Conservation (phyloP, 2,888 invertebrate species). For the Noctua pronuba region DNA sequence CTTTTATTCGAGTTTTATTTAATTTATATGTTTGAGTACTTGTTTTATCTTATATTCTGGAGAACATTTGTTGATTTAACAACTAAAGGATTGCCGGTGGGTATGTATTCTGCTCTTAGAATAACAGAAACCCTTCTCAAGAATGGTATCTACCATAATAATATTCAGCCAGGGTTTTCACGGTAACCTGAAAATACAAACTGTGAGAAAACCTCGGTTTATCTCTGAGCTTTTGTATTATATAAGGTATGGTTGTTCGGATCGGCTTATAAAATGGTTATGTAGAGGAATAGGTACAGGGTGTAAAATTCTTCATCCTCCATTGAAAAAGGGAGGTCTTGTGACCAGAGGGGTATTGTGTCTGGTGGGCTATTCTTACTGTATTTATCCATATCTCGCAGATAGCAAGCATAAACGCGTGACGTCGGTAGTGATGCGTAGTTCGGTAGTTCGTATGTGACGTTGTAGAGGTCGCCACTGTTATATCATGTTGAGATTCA, state of each 20-base stretch:
- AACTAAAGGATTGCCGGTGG: slow-evolving; percentile 1
- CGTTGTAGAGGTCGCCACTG: not conserved
- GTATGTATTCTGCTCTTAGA: not conserved
- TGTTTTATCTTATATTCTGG: slow-evolving; percentile 23
- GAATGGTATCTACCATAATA: slow-evolving; percentile 2
- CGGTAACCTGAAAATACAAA: slow-evolving; percentile 15
- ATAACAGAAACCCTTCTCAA: slow-evolving; percentile 6
- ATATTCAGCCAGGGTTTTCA: slow-evolving; percentile 8
- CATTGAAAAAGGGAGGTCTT: not conserved
- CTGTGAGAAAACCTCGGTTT: not conserved
- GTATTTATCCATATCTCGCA: not conserved
- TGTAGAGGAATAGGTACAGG: not conserved
- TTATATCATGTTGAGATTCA: not conserved
- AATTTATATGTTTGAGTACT: slow-evolving; percentile 36
- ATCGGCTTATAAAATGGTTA: not conserved
- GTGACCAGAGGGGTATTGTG: not conserved
- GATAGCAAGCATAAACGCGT: not conserved
- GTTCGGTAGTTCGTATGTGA: not conserved
- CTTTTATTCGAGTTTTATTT: slow-evolving; percentile 33
- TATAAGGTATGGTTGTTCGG: not conserved
- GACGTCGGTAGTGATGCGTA: not conserved
- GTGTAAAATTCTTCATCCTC: not conserved
- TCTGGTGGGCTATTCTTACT: not conserved
- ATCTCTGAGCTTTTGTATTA: not conserved
- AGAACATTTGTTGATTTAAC: slow-evolving; percentile 22